phyloP scores from a whole-genome alignment of 2,797 vertebrate genomes.

The Myripristis jacobus region DNA sequence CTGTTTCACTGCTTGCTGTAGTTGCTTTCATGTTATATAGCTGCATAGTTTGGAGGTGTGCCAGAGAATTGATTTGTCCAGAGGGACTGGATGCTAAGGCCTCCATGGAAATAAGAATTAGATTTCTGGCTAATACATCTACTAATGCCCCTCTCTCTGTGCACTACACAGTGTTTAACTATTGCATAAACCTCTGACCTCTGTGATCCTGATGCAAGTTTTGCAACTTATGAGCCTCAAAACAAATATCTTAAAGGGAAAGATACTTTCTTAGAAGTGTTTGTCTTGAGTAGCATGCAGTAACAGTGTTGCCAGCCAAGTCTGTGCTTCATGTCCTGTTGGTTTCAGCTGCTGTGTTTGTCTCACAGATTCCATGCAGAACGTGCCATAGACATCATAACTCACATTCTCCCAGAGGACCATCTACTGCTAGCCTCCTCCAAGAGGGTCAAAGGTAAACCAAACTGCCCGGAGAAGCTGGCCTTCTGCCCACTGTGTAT shows the following conservation, averaged over 20 bases:
- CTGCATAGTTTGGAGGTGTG: not conserved
- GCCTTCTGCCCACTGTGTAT: conserved; percentile 30
- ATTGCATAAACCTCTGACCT: conserved; percentile 38
- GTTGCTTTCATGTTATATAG: not conserved
- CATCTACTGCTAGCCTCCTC: conserved; percentile 98
- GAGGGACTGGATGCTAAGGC: not conserved
- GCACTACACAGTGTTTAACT: conserved; percentile 25
- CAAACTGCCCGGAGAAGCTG: not conserved
- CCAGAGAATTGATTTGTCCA: not conserved
- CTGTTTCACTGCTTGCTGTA: not conserved
- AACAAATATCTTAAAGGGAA: conserved; percentile 35
- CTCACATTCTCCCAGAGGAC: conserved; percentile 99
- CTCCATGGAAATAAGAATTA: not conserved
- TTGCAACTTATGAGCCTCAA: conserved; percentile 4
- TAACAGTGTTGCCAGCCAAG: not conserved
- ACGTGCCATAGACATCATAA: conserved; percentile 99
- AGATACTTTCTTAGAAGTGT: conserved; percentile 56
- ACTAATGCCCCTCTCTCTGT: not conserved
- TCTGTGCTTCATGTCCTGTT: conserved; percentile 18
- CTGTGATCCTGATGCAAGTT: conserved; percentile 14
- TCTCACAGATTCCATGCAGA: conserved; percentile 96
- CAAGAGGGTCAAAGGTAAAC: conserved; percentile 98
- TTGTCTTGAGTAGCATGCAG: conserved; percentile 33
- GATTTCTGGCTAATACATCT: not conserved
- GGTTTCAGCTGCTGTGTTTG: conserved; percentile 45